phyloP scores from a whole-genome alignment of 2,888 invertebrate genomes.

The Blomia tropicalis region DNA sequence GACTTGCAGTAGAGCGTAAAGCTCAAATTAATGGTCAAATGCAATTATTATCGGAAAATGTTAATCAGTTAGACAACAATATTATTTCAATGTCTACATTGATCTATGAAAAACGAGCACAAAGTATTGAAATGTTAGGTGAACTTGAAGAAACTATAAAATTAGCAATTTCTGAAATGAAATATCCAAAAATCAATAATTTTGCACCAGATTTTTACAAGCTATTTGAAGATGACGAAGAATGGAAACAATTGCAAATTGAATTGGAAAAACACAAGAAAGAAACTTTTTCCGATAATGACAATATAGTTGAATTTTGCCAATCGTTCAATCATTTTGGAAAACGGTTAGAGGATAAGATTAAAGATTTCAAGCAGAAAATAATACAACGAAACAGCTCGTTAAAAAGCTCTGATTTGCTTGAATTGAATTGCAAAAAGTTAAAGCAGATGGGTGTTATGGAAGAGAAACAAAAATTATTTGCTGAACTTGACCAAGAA shows the following conservation, averaged over 20 bases:
- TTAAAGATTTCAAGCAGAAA: neutral
- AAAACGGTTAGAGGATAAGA: neutral
- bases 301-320: too few species aligned
- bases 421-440: constrained; percentile 1
- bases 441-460: neutral
- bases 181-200: neutral
- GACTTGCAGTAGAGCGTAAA: neutral
- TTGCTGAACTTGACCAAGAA: neutral
- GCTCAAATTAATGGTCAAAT: neutral
- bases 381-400: neutral
- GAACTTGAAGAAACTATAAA: neutral
- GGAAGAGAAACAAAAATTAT: neutral
- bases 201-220: neutral
- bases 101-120: neutral
- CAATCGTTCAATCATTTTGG: neutral
- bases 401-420: neutral
- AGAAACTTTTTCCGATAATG: neutral
- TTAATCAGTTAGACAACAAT: neutral
- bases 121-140: neutral
- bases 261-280: neutral
- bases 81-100: neutral
- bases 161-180: neutral
- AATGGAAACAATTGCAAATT: neutral
- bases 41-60: neutral
- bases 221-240: neutral